These are phyloP conservation scores for Zelostemma sp. DNA, from an alignment of 1,140 invertebrate genomes.

Conservation along the genomic window DNA sequence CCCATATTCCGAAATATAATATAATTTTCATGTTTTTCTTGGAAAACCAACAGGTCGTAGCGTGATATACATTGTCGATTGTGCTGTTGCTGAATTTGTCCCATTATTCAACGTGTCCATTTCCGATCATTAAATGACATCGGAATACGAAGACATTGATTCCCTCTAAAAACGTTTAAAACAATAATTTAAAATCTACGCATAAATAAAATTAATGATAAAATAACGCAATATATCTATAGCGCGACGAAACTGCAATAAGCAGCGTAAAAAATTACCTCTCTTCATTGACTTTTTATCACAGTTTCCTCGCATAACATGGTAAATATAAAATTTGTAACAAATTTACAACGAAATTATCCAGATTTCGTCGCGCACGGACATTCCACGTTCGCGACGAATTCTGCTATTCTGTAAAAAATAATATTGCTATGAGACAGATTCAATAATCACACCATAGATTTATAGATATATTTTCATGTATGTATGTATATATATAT, in stretches of 20 bases:
- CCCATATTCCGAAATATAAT: slow-evolving; percentile 12
- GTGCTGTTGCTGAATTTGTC: slow-evolving; percentile 32
- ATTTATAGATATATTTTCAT: slow-evolving; percentile 28
- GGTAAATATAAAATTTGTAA: slow-evolving; percentile 33
- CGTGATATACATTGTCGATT: slow-evolving; percentile 11
- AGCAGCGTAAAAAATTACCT: slow-evolving; percentile 7
- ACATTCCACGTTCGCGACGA: background rate
- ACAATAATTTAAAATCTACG: background rate
- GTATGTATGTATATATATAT: slow-evolving; percentile 38
- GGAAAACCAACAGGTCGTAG: slow-evolving; percentile 1
- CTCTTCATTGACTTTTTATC: slow-evolving; percentile 5
- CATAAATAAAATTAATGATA: slow-evolving; percentile 1
- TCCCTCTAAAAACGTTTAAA: background rate
- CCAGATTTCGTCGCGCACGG: background rate
- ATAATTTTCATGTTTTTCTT: background rate
- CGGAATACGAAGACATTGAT: background rate
- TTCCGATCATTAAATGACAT: no score
- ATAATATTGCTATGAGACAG: slow-evolving; percentile 34
- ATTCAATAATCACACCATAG: slow-evolving; percentile 34
- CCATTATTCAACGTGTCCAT: no score
- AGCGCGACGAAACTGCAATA: slow-evolving; percentile 8
- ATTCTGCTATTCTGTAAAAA: background rate
- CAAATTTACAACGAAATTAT: slow-evolving; percentile 28
- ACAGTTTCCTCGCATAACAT: slow-evolving; percentile 21
- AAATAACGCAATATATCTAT: slow-evolving; percentile 1